Base-by-base conservation (phyloP, 2,888 invertebrate species). In the Coremacera marginata region DNA sequence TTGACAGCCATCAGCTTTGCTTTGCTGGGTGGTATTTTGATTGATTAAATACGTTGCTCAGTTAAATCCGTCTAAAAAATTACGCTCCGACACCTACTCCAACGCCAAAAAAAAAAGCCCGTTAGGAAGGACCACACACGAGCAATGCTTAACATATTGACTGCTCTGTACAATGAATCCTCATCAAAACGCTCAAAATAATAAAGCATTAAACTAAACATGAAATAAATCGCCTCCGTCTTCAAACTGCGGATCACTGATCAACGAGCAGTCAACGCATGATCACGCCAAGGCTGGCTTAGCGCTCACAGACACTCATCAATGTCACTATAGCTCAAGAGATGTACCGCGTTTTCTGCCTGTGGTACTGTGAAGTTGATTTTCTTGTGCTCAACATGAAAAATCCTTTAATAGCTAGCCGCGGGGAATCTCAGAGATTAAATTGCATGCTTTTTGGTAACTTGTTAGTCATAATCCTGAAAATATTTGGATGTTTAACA, bases 401-500 rank as follows among this genome's bases (percentile, higher is more conserved):
- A 73, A 57, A 74, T 63, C 74, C 55, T 74, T 44, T 55, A 74
- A 67, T 67, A 34, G 34, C 11, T 44, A 11, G 2, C 16, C 16
- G 37, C n/a, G 11, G 44, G 44, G 19, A 19, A 31, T 34, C 67
- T 67, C 22, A 4, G 27, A 0, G 27, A 14, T 44, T 44, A 44
- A 44, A 11, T 44, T 51, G 16, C 25, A 49, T 37, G 3, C 49
- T 5, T 25, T 67, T 49, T 44, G 19, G 16, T 7, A 16, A 22
- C 19, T 44, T 8, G 3, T n/a, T n/a, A 34, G 27, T 71, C 19
- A n/a, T 74, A 65, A 65, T 75, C 25, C 55, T 70, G 9, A 25
- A 70, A 75, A 75, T 75, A 75, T 75, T 75, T 70, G 31, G 75
- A 75, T 60, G 62, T 14, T 62, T 75, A 67, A 75, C 67, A 37